Evolutionary conservation across 2,888 invertebrate species (phyloP), one percentile per base, ranked within the genome.

Genomic region (Drosophila basisetae): DNA sequence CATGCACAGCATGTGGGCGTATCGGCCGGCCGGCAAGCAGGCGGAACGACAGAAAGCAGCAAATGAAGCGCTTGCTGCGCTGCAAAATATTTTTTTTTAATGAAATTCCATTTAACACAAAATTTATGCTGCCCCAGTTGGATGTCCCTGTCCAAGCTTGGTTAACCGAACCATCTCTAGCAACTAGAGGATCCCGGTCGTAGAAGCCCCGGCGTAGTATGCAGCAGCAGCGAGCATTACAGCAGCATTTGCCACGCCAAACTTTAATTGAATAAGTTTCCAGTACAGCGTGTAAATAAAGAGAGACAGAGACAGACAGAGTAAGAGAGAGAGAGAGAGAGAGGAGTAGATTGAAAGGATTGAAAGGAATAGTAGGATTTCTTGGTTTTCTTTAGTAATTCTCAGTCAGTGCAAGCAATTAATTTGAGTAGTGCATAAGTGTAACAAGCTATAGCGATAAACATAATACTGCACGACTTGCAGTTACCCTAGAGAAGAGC

Each of bases 251-350:
- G 78, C 76, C 81, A 76, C 71, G 76, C 76, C 77, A 86, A 88
- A 88, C 78, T 88, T 88, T 86, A 88, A 88, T 88, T 88, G 90
- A 88, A 88, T 88, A 88, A 88, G 84, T 88, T 90, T 84, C 66
- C 63, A 37, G 13, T 70, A 59, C 69, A 67, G 67, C 63, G 59
- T 54, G 68, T 58, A 49, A 61, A 54, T 59, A 55, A 68, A 22
- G 39, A 30, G 33, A 28, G 22, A 28, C 4, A 55, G 6, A 4
- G 10, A 7, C 1, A 25, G 54, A 0, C 1, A 25, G 28, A 11
- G 25, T n/a, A 0, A 52, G n/a, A 47, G 37, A 1, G 31, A 22
- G 31, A 11, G 22, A 28, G 1, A 47, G 16, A 47, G 37, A 10
- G 31, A 35, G 33, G 22, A 5, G 7, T 35, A 30, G 25, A 28